Conservation (phyloP, 2,888 invertebrate species). For the Drosophila quasianomalipes region DNA sequence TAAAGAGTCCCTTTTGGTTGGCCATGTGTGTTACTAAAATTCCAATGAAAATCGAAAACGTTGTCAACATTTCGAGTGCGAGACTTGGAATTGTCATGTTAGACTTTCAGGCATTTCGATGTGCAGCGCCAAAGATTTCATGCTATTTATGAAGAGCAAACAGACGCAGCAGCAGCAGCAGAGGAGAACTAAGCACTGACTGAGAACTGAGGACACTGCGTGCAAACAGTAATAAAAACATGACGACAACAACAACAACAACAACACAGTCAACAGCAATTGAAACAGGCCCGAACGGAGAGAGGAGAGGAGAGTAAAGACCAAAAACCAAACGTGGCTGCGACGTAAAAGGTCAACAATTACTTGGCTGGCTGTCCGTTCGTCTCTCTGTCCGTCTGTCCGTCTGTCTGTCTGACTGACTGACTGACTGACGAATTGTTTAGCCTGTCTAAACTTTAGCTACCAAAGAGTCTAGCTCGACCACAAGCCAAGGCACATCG, state of each 20-base stretch:
- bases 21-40: constrained; percentile 49
- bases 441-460: constrained; percentile 80
- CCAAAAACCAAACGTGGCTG: constrained; percentile 65
- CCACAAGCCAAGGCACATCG: constrained; percentile 65
- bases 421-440: constrained; percentile 76
- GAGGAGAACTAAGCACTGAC: constrained; percentile 9
- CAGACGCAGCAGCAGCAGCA: constrained; percentile 31
- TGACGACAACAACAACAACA: constrained; percentile 44
- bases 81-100: constrained; percentile 73
- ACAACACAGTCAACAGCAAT: constrained; percentile 43
- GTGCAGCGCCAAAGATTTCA: constrained; percentile 76
- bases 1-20: constrained; percentile 30
- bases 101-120: constrained; percentile 79
- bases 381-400: constrained; percentile 23
- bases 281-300: constrained; percentile 48
- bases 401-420: constrained; percentile 9
- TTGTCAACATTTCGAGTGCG: constrained; percentile 55
- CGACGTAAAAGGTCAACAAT: constrained; percentile 81
- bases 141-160: constrained; percentile 80
- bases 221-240: constrained; percentile 81
- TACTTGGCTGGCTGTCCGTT: constrained; percentile 61
- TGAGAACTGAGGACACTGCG: constrained; percentile 60
- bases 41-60: constrained; percentile 77
- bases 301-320: constrained; percentile 40
- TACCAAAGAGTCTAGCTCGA: constrained; percentile 77